Evolutionary conservation across 2,113 vertebrate genomes (phyloP).

Genomic region (Tragelaphus imberbis): DNA sequence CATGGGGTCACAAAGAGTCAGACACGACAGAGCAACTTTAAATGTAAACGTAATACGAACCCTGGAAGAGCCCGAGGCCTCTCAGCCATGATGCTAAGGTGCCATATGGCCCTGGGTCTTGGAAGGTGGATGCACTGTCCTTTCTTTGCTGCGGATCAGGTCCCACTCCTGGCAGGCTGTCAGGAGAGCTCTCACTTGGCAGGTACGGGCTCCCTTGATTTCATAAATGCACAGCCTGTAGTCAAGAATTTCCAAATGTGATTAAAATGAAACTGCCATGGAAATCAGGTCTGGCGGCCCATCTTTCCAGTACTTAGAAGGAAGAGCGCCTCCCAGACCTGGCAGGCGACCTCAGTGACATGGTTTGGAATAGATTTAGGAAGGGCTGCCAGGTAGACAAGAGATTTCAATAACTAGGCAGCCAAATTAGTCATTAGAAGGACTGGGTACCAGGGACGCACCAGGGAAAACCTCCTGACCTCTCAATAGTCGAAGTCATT

Average conservation of each 20-base stretch:
- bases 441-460: constrained; percentile 37
- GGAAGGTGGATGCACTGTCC: neutral
- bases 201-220: neutral
- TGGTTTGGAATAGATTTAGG: constrained; percentile 57
- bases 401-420: constrained; percentile 38
- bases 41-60: fast-evolving
- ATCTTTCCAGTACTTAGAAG: constrained; percentile 9
- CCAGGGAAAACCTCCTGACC: constrained; percentile 30
- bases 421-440: constrained; percentile 64
- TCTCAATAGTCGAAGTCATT: constrained; percentile 35
- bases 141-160: neutral
- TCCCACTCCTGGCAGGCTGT: neutral
- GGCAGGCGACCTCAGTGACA: constrained; percentile 31
- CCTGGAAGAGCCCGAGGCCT: neutral
- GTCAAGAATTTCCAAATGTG: constrained; percentile 40
- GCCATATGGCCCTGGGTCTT: neutral
- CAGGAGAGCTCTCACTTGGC: neutral
- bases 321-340: neutral
- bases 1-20: neutral
- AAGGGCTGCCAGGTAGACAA: constrained; percentile 59
- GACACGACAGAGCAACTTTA: neutral
- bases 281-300: neutral
- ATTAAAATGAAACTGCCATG: constrained; percentile 53
- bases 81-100: neutral
- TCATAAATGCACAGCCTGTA: constrained; percentile 1